These are phyloP conservation scores for Clepsis dumicolana DNA, from an alignment of 2,888 invertebrate species.

Conservation along the genomic window DNA sequence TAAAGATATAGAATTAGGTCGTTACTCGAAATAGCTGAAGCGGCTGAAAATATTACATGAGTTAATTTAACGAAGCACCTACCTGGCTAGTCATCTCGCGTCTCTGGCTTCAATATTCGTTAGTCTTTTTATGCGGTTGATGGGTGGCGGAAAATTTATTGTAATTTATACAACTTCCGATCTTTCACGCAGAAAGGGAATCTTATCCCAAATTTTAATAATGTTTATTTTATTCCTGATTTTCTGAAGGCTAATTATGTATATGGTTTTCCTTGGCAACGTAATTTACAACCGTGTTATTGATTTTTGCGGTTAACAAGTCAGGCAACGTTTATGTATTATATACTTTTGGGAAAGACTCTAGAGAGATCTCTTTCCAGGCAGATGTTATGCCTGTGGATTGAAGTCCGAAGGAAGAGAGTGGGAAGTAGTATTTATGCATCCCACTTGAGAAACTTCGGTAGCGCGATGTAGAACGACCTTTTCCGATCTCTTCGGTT, in stretches of 20 bases:
- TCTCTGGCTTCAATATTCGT: constrained; percentile 16
- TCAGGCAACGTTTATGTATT: background rate
- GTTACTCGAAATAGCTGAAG: constrained; percentile 18
- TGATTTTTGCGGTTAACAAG: background rate
- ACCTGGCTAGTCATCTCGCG: constrained; percentile 15
- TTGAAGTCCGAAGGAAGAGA: too few species aligned
- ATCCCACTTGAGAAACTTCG: too few species aligned
- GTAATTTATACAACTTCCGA: constrained; percentile 18
- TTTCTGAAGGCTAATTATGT: constrained; percentile 4
- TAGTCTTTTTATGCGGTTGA: constrained; percentile 21
- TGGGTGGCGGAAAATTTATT: constrained; percentile 16
- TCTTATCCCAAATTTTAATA: constrained; percentile 14
- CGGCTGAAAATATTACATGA: constrained; percentile 4
- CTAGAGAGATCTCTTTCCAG: too few species aligned
- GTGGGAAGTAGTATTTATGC: too few species aligned
- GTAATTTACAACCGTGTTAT: background rate
- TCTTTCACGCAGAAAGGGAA: constrained; percentile 5
- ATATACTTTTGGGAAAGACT: too few species aligned
- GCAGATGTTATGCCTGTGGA: too few species aligned
- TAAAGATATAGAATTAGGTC: constrained; percentile 19
- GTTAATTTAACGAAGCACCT: constrained; percentile 22
- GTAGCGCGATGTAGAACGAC: too few species aligned
- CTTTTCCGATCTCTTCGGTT: background rate
- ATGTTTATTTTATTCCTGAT: constrained; percentile 10
- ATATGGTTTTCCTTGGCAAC: background rate